Conservation (phyloP, 1,140 invertebrate genomes). For the Drosophila saltans region DNA sequence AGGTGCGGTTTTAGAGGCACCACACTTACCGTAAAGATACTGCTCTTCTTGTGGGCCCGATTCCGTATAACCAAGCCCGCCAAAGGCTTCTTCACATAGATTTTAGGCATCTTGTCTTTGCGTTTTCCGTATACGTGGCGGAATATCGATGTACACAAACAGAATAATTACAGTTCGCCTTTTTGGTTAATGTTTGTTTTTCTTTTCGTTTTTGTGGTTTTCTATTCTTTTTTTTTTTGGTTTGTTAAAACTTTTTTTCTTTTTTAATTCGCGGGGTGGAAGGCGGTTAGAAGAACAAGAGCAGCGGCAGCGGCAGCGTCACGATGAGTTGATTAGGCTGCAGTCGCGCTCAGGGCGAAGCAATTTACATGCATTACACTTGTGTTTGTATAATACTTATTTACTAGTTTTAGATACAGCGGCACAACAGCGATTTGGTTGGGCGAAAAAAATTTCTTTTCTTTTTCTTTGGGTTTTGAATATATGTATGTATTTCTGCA, state of each 20-base stretch:
- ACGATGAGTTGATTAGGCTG: conserved; percentile 25
- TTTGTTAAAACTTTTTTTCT: conserved; percentile 1
- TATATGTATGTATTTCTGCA: conserved; percentile 1
- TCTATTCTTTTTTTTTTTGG: too few species aligned
- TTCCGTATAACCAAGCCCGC: conserved; percentile 88
- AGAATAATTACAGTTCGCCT: not conserved
- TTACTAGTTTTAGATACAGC: conserved; percentile 23
- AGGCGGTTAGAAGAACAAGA: conserved; percentile 19
- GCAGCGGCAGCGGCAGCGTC: not conserved
- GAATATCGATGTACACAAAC: conserved; percentile 25
- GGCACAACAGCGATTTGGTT: conserved; percentile 24
- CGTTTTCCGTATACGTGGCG: conserved; percentile 58
- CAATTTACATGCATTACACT: conserved; percentile 57
- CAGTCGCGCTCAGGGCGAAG: conserved; percentile 16
- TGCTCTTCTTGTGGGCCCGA: conserved; percentile 90
- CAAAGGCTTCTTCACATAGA: conserved; percentile 82
- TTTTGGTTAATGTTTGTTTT: conserved; percentile 29
- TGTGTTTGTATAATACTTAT: conserved; percentile 36
- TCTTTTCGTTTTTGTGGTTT: too few species aligned
- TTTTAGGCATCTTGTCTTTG: conserved; percentile 76
- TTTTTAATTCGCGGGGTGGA: conserved; percentile 10
- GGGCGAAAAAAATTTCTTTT: conserved; percentile 20
- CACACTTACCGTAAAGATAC: conserved; percentile 87
- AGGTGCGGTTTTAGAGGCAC: not conserved
- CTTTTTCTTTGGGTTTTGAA: conserved; percentile 22